Base-by-base conservation (phyloP, 2,888 invertebrate species). In the Microctonus brassicae region DNA sequence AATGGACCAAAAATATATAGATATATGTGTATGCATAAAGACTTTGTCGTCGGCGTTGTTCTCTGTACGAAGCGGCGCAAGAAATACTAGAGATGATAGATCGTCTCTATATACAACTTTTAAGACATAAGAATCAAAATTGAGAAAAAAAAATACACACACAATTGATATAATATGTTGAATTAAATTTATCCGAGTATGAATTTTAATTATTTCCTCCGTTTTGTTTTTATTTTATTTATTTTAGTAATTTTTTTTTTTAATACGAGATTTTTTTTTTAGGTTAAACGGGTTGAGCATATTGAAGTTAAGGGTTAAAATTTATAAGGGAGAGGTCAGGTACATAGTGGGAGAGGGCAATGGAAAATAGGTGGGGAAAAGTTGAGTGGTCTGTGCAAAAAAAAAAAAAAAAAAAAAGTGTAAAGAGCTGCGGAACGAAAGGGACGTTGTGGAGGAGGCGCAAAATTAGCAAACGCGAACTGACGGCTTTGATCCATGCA, bases 381-480 rank as follows among this genome's bases (percentile, higher is more conserved):
- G 69, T 33, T 65, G 53, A 65, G 65, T 63, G 20, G 52, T 61
- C 7, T 22, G 61, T 36, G 22, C 34, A 42, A 57, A 57, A 36
- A 66, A 66, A 62, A 60, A 13, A 13, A 13, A 61, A 63, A 65
- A 33, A 55, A 20, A n/a, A 47, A 65, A 63, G 24, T 69, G 42
- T 39, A 34, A 64, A 65, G 65, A 64, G 68, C 11, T 57, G n/a
- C 53, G 62, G 66, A n/a, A n/a, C n/a, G 61, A 72, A 52, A 66
- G 42, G 20, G 47, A 17, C 4, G 6, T 17, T 47, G 47, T 7
- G 47, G 70, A 72, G 64, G 22, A n/a, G 71, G 70, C 76, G 72
- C 78, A 79, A 81, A 82, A 81, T 81, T 79, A 81, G 77, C 68
- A 68, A 79, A 77, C 77, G 20, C 17, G 75, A 74, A 73, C 68